Percentiles rank a stretch among this genome's conserved stretches.
Conservation (phyloP, 1,140 invertebrate species). For the Dinothrombium tinctorium region DNA sequence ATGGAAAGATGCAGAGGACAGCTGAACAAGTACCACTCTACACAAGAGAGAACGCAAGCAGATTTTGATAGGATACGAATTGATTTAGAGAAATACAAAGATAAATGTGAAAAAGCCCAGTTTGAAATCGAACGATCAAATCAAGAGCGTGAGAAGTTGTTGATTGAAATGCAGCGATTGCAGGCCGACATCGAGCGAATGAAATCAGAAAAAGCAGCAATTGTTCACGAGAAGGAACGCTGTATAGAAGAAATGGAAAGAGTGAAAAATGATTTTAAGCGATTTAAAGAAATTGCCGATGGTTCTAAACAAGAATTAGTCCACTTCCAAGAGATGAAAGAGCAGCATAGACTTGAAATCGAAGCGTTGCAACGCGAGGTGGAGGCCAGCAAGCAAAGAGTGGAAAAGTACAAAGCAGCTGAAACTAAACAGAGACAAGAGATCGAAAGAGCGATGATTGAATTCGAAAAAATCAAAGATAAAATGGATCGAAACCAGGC, state of each 20-base stretch:
- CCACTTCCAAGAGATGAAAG: constrained; percentile 13
- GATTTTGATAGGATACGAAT: constrained; percentile 54
- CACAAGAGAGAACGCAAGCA: constrained; percentile 48
- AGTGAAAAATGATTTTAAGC: too few relatives aligned
- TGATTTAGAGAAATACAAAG: constrained; percentile 57
- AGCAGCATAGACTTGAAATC: constrained; percentile 15
- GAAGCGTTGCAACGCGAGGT: constrained; percentile 28
- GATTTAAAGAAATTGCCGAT: constrained; percentile 14
- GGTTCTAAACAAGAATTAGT: constrained; percentile 12
- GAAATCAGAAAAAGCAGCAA: constrained; percentile 6
- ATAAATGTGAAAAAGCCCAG: constrained; percentile 52
- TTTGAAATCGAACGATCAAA: constrained; percentile 46
- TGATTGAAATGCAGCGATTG: constrained; percentile 31
- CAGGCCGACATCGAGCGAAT: constrained; percentile 1
- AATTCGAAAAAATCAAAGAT: constrained; percentile 59
- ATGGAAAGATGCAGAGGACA: constrained; percentile 50
- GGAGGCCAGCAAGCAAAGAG: constrained; percentile 45
- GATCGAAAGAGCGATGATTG: constrained; percentile 51
- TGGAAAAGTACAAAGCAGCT: constrained; percentile 38
- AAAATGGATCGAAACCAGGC: constrained; percentile 52
- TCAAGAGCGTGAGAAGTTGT: constrained; percentile 28
- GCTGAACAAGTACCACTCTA: constrained; percentile 39
- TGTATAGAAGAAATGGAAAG: constrained; percentile 7
- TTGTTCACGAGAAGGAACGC: constrained; percentile 5
- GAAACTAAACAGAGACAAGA: constrained; percentile 57